A percentile compares a stretch with the other conserved stretches of the same genome.
phyloP scores from a whole-genome alignment of 1,140 invertebrate genomes.

The Drosophila ohnishii region DNA sequence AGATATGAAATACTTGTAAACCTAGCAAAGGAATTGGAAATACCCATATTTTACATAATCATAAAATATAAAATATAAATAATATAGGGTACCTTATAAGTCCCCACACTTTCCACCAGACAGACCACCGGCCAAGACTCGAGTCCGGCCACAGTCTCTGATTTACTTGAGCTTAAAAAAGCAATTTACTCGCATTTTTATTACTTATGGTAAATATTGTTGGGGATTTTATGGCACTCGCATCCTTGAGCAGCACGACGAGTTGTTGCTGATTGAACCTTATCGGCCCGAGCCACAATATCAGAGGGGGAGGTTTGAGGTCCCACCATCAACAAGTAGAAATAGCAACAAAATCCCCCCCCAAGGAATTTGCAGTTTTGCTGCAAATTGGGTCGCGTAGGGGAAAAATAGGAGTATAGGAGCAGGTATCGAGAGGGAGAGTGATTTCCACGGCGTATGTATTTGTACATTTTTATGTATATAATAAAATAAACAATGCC shows the following conservation, averaged over 20 bases:
- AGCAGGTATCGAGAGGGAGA: slow-evolving; percentile 21
- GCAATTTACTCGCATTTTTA: slow-evolving; percentile 72
- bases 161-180: slow-evolving; percentile 67
- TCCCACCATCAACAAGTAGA: slow-evolving; percentile 39
- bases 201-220: slow-evolving; percentile 70
- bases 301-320: not conserved
- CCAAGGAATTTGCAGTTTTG: slow-evolving; percentile 34
- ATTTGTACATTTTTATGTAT: slow-evolving; percentile 2
- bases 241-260: slow-evolving; percentile 61
- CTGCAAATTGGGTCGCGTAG: slow-evolving; percentile 37
- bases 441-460: slow-evolving; percentile 31
- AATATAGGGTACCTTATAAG: slow-evolving; percentile 10
- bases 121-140: slow-evolving; percentile 26
- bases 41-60: not conserved
- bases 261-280: slow-evolving; percentile 51
- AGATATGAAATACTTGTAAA: not conserved
- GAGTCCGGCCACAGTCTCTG: slow-evolving; percentile 30
- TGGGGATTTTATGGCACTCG: slow-evolving; percentile 63
- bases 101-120: not conserved
- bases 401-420: not conserved
- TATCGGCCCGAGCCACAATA: slow-evolving; percentile 35
- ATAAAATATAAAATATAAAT: not conserved
- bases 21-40: not conserved
- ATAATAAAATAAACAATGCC: slow-evolving; percentile 49
- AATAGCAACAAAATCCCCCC: slow-evolving; percentile 32